Conservation (phyloP, 2,888 invertebrate species). For the Hypena proboscidalis region DNA sequence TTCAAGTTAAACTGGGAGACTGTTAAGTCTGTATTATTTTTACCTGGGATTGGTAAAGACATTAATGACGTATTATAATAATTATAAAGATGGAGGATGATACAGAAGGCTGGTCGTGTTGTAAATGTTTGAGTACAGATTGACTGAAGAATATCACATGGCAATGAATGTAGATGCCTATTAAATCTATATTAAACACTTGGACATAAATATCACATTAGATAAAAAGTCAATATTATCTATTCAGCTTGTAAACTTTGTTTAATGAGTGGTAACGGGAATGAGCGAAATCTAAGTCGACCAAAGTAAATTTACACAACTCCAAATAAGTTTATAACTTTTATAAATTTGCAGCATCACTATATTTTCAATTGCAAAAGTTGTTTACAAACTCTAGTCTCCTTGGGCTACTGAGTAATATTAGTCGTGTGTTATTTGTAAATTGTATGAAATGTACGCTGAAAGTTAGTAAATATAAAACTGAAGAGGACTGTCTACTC, state of each 20-base stretch:
- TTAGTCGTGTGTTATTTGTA: constrained; percentile 29
- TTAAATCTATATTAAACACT: no score
- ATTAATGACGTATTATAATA: no score
- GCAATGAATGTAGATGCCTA: no score
- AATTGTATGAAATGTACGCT: constrained; percentile 27
- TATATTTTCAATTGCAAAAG: constrained; percentile 39
- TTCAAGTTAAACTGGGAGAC: no score
- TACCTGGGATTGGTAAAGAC: no score
- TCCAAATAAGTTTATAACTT: constrained; percentile 6
- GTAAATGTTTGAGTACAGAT: no score
- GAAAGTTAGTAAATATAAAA: constrained; percentile 15
- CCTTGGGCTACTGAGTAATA: constrained; percentile 31
- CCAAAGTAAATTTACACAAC: constrained; percentile 8
- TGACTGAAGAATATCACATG: no score
- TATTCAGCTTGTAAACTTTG: constrained; percentile 22
- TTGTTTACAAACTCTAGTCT: constrained; percentile 33
- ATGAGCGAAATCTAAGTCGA: constrained; percentile 29
- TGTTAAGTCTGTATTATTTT: no score
- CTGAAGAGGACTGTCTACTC: constrained; percentile 39
- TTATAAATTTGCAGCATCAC: constrained; percentile 19
- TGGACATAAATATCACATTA: no score
- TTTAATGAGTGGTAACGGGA: constrained; percentile 27
- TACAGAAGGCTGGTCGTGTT: no score
- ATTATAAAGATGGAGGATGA: no score
- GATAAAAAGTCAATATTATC: no score